Base-by-base conservation (phyloP, 2,113 vertebrate genomes). In the Catharus fuscescens region DNA sequence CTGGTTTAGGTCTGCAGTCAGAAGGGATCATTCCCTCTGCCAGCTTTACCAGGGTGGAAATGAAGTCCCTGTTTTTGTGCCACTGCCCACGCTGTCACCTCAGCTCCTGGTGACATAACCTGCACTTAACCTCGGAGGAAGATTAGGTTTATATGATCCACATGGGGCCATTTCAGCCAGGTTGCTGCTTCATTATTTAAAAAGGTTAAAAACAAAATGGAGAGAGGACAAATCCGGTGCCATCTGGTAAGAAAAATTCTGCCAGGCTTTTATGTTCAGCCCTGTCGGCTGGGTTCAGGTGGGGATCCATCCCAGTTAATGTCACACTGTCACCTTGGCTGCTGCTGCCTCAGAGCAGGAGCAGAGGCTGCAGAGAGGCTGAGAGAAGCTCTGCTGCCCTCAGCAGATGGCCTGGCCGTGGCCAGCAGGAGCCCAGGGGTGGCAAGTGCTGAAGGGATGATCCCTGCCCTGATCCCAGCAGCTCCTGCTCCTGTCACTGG, bases 201-300 rank as follows among this genome's bases (percentile, higher is more conserved):
- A 90, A 79, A 92, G 32, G 74, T 64, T 59, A 25, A 26, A 44
- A 32, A 23, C 34, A 29, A 44, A 74, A 10, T 40, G 4, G n/a
- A n/a, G 12, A 56, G 34, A 15, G 7, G 53, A 53, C 38, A 82
- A 67, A 86, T 94, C 72, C 36, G 47, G 15, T 78, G 56, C 94
- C 96, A 97, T 94, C 96, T 95, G 96, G 82, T 80, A 73, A 85
- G 80, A 90, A 84, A 77, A 71, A 73, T 78, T 65, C 76, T 90
- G 69, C 88, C 80, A 90, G 70, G 80, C 13, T 76, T 82, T 92
- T 25, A 4, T 45, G 70, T 76, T 95, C 88, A 15, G n/a, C 82
- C 25, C 50, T 82, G 42, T 32, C 48, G 1, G 0, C 59, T 32
- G 52, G 66, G 66, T 14, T 87, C 82, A 45, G 16, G 2, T 0